These are phyloP conservation scores for Aleiodes sp. DNA, from an alignment of 1,140 invertebrate genomes.

Conservation along the genomic window DNA sequence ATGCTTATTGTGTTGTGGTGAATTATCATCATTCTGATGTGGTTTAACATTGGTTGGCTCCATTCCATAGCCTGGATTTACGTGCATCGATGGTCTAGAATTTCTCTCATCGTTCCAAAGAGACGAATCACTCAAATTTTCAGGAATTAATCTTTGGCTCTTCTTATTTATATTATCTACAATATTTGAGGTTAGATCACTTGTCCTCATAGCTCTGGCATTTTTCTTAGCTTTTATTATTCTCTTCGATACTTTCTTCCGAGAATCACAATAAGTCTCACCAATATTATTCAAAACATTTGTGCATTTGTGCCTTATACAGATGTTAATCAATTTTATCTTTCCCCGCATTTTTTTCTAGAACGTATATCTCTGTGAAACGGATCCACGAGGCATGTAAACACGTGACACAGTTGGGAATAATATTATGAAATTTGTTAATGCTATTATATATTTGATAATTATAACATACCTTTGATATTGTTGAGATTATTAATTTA, in stretches of 20 bases:
- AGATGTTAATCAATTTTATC: slow-evolving; percentile 37
- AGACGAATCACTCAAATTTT: slow-evolving; percentile 8
- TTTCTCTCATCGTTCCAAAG: slow-evolving; percentile 2
- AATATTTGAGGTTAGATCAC: slow-evolving; percentile 32
- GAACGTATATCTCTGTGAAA: not conserved
- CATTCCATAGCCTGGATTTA: not conserved
- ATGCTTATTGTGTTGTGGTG: too few species aligned
- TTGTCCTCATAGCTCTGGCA: not conserved
- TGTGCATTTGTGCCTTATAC: slow-evolving; percentile 33
- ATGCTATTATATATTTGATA: not conserved
- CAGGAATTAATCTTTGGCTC: not conserved
- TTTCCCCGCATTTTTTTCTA: slow-evolving; percentile 26
- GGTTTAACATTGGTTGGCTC: not conserved
- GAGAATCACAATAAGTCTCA: not conserved
- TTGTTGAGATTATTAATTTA: not conserved
- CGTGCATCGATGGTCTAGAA: too few species aligned
- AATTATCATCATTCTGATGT: not conserved
- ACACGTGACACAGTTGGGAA: slow-evolving; percentile 19
- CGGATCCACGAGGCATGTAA: slow-evolving; percentile 16
- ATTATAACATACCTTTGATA: not conserved
- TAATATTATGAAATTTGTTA: not conserved
- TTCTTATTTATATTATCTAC: not conserved
- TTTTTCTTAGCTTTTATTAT: slow-evolving; percentile 19
- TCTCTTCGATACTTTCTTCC: slow-evolving; percentile 13
- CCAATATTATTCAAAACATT: not conserved